phyloP scores from a whole-genome alignment of 2,888 invertebrate species.

The Stomorhina lunata region DNA sequence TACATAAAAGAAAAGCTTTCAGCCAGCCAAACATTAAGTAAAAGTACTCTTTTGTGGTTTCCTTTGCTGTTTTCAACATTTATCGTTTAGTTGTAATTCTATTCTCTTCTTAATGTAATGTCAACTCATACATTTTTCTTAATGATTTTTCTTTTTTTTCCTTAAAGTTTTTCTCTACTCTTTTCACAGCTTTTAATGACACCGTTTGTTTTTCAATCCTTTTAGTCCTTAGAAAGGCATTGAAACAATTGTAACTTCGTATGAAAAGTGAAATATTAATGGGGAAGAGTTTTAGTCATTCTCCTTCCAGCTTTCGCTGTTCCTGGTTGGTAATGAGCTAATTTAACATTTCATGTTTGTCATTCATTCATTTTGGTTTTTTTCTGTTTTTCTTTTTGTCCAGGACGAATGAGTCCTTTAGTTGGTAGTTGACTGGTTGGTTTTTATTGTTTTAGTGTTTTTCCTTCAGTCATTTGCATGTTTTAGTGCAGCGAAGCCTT shows the following conservation, averaged over 20 bases:
- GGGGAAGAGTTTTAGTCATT: neutral
- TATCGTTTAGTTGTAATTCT: constrained; percentile 30
- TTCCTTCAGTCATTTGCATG: constrained; percentile 31
- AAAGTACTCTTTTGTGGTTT: constrained; percentile 16
- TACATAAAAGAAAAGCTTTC: neutral
- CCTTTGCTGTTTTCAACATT: neutral
- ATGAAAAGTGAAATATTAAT: neutral
- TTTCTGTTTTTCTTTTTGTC: neutral
- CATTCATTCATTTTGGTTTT: constrained; percentile 18
- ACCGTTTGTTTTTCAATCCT: neutral
- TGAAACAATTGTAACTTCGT: too few species aligned
- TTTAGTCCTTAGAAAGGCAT: neutral
- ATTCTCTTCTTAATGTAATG: constrained; percentile 39
- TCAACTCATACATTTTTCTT: constrained; percentile 33
- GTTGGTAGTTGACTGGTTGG: neutral
- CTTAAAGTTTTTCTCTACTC: neutral
- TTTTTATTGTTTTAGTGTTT: neutral
- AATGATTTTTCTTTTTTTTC: neutral
- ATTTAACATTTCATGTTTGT: constrained; percentile 44
- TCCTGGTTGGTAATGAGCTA: constrained; percentile 57
- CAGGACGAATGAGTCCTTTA: neutral
- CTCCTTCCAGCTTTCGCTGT: constrained; percentile 30
- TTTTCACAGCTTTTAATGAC: neutral
- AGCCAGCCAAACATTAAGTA: constrained; percentile 22
- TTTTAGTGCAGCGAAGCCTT: constrained; percentile 6